phyloP scores from a whole-genome alignment of 1,140 invertebrate genomes.

The Dufourea novaeangliae region DNA sequence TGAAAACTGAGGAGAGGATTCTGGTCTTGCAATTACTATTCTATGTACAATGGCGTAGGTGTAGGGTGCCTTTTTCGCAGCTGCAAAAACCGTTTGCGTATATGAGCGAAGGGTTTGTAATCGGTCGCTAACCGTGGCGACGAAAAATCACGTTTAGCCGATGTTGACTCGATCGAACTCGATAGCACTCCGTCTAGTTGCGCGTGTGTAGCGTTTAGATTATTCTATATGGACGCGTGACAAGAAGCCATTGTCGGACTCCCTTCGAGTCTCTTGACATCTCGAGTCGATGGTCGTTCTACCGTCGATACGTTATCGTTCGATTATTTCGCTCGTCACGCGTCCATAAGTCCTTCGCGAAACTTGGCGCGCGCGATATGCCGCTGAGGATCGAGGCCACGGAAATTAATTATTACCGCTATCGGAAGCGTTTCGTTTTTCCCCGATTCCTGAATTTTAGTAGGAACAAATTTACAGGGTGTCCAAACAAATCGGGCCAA shows the following conservation, averaged over 20 bases:
- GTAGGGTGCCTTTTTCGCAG: slow-evolving; percentile 53
- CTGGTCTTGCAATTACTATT: not conserved
- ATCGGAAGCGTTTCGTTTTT: too few relatives aligned
- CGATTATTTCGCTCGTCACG: not conserved
- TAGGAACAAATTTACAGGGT: too few relatives aligned
- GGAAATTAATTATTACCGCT: not conserved
- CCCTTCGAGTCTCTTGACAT: not conserved
- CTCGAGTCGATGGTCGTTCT: not conserved
- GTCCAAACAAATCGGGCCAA: too few relatives aligned
- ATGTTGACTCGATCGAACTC: not conserved
- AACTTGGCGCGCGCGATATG: not conserved
- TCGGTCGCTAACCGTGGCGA: not conserved
- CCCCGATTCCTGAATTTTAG: too few relatives aligned
- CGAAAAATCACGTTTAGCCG: not conserved
- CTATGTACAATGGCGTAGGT: slow-evolving; percentile 11
- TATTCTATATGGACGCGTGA: slow-evolving; percentile 2
- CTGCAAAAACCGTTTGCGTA: slow-evolving; percentile 34
- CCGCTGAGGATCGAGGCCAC: slow-evolving; percentile 13
- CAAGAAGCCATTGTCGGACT: not conserved
- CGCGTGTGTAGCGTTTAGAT: slow-evolving; percentile 13
- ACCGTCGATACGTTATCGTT: not conserved
- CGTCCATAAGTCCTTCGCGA: slow-evolving; percentile 39
- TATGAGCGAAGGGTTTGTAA: slow-evolving; percentile 35
- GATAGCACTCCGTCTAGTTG: slow-evolving; percentile 14
- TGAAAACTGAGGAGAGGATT: not conserved